Evolutionary conservation across 2,888 invertebrate genomes (phyloP), one percentile per base, ranked within the genome.

Genomic region (Hypolimnas misippus): DNA sequence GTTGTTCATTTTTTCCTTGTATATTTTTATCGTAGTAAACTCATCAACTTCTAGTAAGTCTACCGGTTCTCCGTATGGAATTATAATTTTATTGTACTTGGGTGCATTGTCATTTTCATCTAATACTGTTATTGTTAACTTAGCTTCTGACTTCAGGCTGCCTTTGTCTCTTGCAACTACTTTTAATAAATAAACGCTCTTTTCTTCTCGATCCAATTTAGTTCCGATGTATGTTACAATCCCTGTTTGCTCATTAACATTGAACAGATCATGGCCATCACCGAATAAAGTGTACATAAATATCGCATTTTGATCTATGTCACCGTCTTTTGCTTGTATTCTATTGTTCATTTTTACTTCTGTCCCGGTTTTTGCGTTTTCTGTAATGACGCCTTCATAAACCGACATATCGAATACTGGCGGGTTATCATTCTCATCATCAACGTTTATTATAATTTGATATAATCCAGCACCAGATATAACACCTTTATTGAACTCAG

Each of bases 401-500:
- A 91, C 81, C 0, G 93, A 78, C 10, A 93, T 86, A 69, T 95
- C 95, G 80, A 98, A 98, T 62, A 94, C 83, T 0, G 98, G 98
- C 3, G 97, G 93, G 76, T 97, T 97, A 76, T 97, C 97, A 76
- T 98, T 97, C 66, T 96, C 96, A 77, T 98, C 97, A 65, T 96
- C 96, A 0, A 97, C 96, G 58, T 94, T 91, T 31, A 97, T 93
- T 10, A 94, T 95, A 0, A 96, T 95, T 93, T 96, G 96, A 77
- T 96, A 96, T 61, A 96, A 95, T 1, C 95, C 96, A 53, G 95
- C 95, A 6, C 94, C 95, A 66, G 94, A 94, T 59, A 94, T 93
- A 65, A 93, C 82, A 6, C 96, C 96, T 77, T 95, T 94, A 19
- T 92, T 94, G 71, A 95, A 95, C 81, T 97, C 96, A 8, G 95